Conservation (phyloP, 2,113 vertebrate species). For the Accipiter cooperii region DNA sequence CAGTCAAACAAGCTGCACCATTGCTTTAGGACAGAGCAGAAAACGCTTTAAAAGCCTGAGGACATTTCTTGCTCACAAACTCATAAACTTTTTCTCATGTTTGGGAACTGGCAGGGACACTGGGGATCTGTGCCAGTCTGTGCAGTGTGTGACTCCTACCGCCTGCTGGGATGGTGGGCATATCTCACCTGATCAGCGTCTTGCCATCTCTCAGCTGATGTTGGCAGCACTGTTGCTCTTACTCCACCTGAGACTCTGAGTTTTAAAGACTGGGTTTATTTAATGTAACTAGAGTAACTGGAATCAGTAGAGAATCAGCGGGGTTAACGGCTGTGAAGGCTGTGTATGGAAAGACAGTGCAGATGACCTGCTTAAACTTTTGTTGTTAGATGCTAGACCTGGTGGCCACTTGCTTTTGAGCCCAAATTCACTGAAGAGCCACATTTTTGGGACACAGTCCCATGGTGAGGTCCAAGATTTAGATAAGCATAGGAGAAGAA, state of each 20-base stretch:
- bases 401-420: neutral
- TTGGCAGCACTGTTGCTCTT: neutral
- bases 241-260: neutral
- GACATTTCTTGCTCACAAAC: neutral
- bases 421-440: neutral
- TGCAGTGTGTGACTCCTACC: rapidly evolving
- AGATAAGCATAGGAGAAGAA: neutral
- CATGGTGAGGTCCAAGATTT: neutral
- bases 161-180: neutral
- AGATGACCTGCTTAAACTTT: neutral
- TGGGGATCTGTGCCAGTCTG: neutral
- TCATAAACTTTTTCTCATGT: neutral
- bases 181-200: neutral
- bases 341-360: neutral
- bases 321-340: neutral
- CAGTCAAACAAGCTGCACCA: neutral
- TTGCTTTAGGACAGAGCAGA: neutral
- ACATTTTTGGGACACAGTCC: neutral
- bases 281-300: neutral
- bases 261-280: neutral
- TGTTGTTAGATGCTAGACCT: neutral
- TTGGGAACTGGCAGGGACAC: neutral
- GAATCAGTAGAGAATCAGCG: neutral
- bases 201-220: neutral
- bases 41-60: neutral